Evolutionary conservation across 30 jellyfish, hydroid and myxozoan genomes (phyloP).

Genomic region (Hydractinia symbiolongicarpus): DNA sequence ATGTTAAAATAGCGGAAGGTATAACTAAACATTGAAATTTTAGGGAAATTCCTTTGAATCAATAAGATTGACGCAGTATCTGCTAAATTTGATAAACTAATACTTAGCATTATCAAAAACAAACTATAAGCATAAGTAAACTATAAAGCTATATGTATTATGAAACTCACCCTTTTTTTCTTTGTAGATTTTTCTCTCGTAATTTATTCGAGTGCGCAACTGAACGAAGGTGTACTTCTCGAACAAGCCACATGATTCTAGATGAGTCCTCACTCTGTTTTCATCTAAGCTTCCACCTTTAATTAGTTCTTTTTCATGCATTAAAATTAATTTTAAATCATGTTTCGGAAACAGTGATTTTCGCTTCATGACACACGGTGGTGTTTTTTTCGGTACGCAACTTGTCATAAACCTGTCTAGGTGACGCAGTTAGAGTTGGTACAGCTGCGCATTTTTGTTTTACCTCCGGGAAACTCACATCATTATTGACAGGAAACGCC

Average conservation of each 20-base stretch:
- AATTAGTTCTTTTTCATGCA: not conserved
- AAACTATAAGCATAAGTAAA: no score
- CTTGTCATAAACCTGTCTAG: slow-evolving; percentile 7
- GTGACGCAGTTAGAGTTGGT: not conserved
- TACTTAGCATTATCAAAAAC: no score
- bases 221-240: slow-evolving; percentile 4
- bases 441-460: not conserved
- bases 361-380: not conserved
- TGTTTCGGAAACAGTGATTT: not conserved
- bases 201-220: slow-evolving; percentile 13
- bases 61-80: no score
- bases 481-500: not conserved
- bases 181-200: not conserved
- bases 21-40: no score
- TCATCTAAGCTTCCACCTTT: slow-evolving; percentile 9
- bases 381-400: slow-evolving; percentile 5
- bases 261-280: not conserved
- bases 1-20: no score
- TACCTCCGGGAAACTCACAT: not conserved
- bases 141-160: no score
- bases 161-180: no score
- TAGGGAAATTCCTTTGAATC: no score
- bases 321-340: not conserved
- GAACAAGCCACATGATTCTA: not conserved
- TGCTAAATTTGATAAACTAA: no score